These are phyloP conservation scores for Antechinus stuartii DNA, from an alignment of 2,113 vertebrate genomes.

Conservation along the genomic window DNA sequence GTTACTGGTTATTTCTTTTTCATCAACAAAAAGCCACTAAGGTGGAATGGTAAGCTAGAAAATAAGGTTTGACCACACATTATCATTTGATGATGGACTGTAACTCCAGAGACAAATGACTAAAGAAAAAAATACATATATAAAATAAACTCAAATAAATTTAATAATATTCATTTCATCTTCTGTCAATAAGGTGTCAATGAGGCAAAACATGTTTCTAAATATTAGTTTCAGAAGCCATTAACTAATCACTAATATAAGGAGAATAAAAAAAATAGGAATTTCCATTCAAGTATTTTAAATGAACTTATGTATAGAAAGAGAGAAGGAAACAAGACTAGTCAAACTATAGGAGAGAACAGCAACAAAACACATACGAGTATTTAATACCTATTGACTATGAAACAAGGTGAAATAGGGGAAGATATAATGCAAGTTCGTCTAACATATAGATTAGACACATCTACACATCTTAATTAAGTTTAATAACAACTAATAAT, in stretches of 20 bases:
- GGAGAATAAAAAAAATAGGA: conserved; percentile 6
- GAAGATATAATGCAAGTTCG: neutral
- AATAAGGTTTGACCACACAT: neutral
- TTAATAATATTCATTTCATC: conserved; percentile 30
- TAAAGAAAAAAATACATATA: conserved; percentile 35
- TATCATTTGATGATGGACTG: neutral
- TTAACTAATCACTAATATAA: conserved; percentile 36
- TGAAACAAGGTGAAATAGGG: conserved; percentile 17
- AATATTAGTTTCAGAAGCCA: conserved; percentile 14
- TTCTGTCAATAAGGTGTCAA: conserved; percentile 32
- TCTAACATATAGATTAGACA: too few relatives aligned
- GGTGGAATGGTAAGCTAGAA: conserved; percentile 32
- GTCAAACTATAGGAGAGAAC: conserved; percentile 7
- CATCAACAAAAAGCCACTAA: conserved; percentile 16
- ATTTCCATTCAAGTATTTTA: conserved; percentile 50
- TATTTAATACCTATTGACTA: neutral
- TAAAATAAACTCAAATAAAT: neutral
- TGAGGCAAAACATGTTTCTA: neutral
- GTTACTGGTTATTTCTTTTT: neutral
- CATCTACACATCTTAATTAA: neutral
- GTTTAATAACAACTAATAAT: neutral
- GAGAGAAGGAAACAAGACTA: neutral
- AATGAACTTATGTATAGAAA: conserved; percentile 24
- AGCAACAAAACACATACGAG: neutral
- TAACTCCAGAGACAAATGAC: neutral